phyloP scores from a whole-genome alignment of 2,888 invertebrate species.

The Cerceris rybyensis region DNA sequence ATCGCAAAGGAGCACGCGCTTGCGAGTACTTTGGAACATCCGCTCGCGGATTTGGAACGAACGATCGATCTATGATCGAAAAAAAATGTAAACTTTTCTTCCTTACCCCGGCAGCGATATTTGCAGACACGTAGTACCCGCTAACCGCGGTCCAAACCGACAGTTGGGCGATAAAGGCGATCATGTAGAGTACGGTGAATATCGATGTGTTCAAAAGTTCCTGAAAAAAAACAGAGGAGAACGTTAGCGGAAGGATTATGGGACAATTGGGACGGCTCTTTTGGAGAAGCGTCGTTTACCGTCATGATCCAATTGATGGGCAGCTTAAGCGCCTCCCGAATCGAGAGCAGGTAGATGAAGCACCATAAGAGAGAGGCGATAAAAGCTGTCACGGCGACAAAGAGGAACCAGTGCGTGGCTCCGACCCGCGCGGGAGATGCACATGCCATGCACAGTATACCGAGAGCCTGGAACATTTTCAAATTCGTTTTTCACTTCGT shows the following conservation, averaged over 20 bases:
- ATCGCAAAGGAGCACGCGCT: too few relatives aligned
- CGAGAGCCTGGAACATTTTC: slow-evolving; percentile 87
- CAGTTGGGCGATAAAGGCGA: slow-evolving; percentile 92
- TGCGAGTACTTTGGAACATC: neutral
- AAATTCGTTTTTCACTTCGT: slow-evolving; percentile 14
- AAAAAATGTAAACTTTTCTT: neutral
- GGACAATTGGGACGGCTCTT: neutral
- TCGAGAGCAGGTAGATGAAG: slow-evolving; percentile 90
- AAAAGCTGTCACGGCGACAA: slow-evolving; percentile 91
- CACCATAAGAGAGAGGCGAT: slow-evolving; percentile 92
- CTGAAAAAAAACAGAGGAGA: slow-evolving; percentile 83
- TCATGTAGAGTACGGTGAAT: slow-evolving; percentile 88
- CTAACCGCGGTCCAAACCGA: slow-evolving; percentile 83
- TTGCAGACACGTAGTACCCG: slow-evolving; percentile 79
- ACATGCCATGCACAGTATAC: slow-evolving; percentile 92
- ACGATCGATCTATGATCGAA: too few relatives aligned
- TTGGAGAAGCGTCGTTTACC: slow-evolving; percentile 83
- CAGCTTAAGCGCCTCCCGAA: slow-evolving; percentile 89
- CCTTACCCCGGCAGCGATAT: slow-evolving; percentile 91
- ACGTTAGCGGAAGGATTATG: neutral
- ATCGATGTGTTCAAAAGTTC: slow-evolving; percentile 90
- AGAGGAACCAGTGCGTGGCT: slow-evolving; percentile 92
- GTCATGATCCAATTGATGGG: slow-evolving; percentile 93
- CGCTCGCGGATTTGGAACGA: neutral
- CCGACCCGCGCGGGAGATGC: slow-evolving; percentile 87